phyloP scores from a whole-genome alignment of 2,797 vertebrate species.

The Catamblyrhynchus diadema region DNA sequence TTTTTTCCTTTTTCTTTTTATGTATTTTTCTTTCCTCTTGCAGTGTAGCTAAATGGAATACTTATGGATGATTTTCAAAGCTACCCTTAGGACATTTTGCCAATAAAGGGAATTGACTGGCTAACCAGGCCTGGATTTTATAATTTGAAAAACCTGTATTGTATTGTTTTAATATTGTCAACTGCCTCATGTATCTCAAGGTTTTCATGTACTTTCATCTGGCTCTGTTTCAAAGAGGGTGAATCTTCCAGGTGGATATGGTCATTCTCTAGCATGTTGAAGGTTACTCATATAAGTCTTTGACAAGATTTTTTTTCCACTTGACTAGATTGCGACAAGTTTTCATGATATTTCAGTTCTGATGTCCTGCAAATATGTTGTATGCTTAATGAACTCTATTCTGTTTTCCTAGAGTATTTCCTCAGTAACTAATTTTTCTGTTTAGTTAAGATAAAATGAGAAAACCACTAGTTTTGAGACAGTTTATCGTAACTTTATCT shows the following conservation, averaged over 20 bases:
- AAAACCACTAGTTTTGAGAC: neutral
- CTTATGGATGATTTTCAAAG: slow-evolving; percentile 8
- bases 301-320: neutral
- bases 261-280: neutral
- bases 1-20: neutral
- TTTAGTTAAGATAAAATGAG: neutral
- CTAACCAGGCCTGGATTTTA: neutral
- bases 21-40: neutral
- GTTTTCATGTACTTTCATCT: neutral
- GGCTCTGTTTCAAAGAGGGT: neutral
- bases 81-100: neutral
- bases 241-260: slow-evolving; percentile 4
- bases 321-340: neutral
- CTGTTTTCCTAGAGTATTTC: neutral
- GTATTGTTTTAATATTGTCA: slow-evolving; percentile 6
- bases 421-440: neutral
- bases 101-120: slow-evolving; percentile 13
- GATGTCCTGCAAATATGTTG: neutral
- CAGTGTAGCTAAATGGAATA: neutral
- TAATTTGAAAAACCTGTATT: slow-evolving; percentile 36
- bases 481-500: neutral
- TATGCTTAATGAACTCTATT: neutral
- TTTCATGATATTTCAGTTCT: neutral
- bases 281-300: neutral
- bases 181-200: neutral